A percentile compares a stretch with the other conserved stretches of the same genome.
Conservation (phyloP, 2,113 vertebrate species). For the Ophiodon elongatus region DNA sequence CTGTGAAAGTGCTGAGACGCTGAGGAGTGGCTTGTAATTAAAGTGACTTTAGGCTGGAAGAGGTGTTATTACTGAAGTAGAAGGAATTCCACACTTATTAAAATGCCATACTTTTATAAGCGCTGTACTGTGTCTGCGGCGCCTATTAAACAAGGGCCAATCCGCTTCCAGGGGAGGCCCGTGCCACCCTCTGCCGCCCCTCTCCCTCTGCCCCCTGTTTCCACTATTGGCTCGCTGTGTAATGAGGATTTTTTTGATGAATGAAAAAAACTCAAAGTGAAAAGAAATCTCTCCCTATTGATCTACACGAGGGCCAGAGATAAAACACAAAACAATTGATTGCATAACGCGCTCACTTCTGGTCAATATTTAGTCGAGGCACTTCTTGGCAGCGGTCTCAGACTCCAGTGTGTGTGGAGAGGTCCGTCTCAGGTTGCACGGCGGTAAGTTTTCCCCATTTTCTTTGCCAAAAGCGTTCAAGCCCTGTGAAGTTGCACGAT, state of each 20-base stretch:
- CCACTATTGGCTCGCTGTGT: constrained; percentile 26
- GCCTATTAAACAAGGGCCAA: background rate
- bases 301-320: constrained; percentile 29
- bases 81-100: constrained; percentile 38
- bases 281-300: constrained; percentile 37
- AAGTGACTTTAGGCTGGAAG: constrained; percentile 21
- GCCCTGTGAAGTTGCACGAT: constrained; percentile 19
- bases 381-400: constrained; percentile 31
- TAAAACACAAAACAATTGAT: constrained; percentile 49
- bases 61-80: constrained; percentile 41
- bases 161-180: background rate
- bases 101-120: constrained; percentile 13
- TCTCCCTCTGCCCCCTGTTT: background rate
- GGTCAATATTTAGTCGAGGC: constrained; percentile 30
- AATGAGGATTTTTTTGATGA: constrained; percentile 41
- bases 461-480: constrained; percentile 42
- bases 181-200: background rate
- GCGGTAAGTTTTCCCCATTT: constrained; percentile 26
- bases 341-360: constrained; percentile 32
- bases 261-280: constrained; percentile 17
- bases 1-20: constrained; percentile 17
- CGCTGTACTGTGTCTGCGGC: background rate
- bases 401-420: background rate
- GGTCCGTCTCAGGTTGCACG: constrained; percentile 30
- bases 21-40: constrained; percentile 39